A percentile compares a stretch with the other conserved stretches of the same genome.
phyloP scores from a whole-genome alignment of 2,888 invertebrate species.

The Neoitamus cyanurus region DNA sequence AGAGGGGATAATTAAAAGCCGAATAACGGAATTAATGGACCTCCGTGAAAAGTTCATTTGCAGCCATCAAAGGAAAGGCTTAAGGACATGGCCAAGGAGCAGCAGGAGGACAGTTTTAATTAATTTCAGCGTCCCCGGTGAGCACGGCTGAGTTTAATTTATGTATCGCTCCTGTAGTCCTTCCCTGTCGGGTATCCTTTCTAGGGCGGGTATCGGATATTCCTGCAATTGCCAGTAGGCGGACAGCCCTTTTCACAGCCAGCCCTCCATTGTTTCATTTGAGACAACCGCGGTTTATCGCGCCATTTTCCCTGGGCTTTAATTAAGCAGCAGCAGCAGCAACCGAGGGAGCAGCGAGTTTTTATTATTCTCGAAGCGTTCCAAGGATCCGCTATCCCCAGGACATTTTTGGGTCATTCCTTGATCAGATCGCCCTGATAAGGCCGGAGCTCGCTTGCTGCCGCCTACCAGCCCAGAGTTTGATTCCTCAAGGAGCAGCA shows the following conservation, averaged over 20 bases:
- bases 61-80: slow-evolving; percentile 18
- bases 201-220: background rate
- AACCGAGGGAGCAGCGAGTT: background rate
- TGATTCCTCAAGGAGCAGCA: slow-evolving; percentile 27
- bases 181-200: slow-evolving; percentile 7
- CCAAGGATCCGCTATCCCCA: slow-evolving; percentile 2
- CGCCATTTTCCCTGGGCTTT: slow-evolving; percentile 35
- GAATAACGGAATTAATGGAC: slow-evolving; percentile 46
- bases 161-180: slow-evolving; percentile 35
- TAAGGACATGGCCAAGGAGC: background rate
- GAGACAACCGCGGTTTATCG: slow-evolving; percentile 42
- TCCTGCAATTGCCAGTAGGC: background rate
- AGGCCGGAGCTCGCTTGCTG: background rate
- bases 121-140: slow-evolving; percentile 32
- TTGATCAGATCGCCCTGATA: slow-evolving; percentile 37
- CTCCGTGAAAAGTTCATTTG: slow-evolving; percentile 46
- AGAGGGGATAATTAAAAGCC: slow-evolving; percentile 45
- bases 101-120: slow-evolving; percentile 33
- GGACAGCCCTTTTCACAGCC: slow-evolving; percentile 18
- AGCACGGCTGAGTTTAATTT: slow-evolving; percentile 25
- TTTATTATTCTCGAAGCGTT: slow-evolving; percentile 31
- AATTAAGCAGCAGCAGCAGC: slow-evolving; percentile 26
- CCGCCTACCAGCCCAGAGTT: slow-evolving; percentile 2
- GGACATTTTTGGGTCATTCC: slow-evolving; percentile 32
- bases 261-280: slow-evolving; percentile 12